These are phyloP conservation scores for Stegastes partitus DNA, from an alignment of 2,113 vertebrate genomes.

Conservation along the genomic window DNA sequence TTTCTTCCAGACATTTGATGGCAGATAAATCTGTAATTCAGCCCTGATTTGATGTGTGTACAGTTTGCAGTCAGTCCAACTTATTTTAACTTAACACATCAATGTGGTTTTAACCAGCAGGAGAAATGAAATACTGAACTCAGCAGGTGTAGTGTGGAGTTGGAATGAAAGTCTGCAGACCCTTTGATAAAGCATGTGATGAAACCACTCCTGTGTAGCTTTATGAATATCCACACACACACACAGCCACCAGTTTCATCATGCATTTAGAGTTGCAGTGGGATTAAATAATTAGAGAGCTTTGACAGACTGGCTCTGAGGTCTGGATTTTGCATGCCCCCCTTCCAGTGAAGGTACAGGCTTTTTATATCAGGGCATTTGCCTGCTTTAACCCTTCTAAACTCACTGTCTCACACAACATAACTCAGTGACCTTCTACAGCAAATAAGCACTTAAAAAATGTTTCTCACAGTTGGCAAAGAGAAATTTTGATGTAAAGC, in stretches of 20 bases:
- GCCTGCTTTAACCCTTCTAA: slow-evolving; percentile 63
- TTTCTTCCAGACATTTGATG: too few species aligned
- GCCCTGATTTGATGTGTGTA: not conserved
- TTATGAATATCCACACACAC: slow-evolving; percentile 38
- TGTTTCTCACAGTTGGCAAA: not conserved
- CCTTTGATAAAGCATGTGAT: slow-evolving; percentile 41
- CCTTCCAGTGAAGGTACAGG: slow-evolving; percentile 59
- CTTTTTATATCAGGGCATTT: slow-evolving; percentile 73
- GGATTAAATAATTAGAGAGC: slow-evolving; percentile 80
- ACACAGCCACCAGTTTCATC: slow-evolving; percentile 63
- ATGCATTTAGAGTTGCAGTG: slow-evolving; percentile 72
- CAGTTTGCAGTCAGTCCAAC: not conserved
- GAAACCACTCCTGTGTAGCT: slow-evolving; percentile 41
- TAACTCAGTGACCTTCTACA: slow-evolving; percentile 57
- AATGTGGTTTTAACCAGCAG: not conserved
- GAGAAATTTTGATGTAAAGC: not conserved
- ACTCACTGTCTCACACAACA: slow-evolving; percentile 36
- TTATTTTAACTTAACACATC: not conserved
- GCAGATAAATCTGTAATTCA: too few species aligned
- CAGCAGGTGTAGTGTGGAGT: slow-evolving; percentile 35
- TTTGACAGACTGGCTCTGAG: slow-evolving; percentile 66
- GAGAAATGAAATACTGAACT: slow-evolving; percentile 24
- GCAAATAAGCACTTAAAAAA: slow-evolving; percentile 1
- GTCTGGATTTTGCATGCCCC: slow-evolving; percentile 53
- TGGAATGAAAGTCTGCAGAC: slow-evolving; percentile 25